Conservation (phyloP, 1,140 invertebrate genomes). For the Steinernema feltiae region DNA sequence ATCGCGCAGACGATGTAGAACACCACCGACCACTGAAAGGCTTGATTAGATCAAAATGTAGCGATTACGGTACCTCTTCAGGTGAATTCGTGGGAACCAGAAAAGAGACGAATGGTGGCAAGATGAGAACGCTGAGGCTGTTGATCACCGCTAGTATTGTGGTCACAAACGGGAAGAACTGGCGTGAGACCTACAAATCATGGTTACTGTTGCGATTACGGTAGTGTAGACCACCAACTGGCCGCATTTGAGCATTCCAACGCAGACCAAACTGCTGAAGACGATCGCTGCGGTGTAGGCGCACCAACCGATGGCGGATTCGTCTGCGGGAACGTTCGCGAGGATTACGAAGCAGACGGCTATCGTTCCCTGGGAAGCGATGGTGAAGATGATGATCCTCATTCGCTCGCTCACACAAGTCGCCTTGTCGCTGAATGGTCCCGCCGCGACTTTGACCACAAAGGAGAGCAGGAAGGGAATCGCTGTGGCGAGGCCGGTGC, state of each 20-base stretch:
- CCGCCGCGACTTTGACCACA: constrained; percentile 26
- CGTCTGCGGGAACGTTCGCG: constrained; percentile 22
- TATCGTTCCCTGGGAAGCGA: constrained; percentile 26
- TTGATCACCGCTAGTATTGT: constrained; percentile 27
- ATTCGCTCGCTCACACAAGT: constrained; percentile 24
- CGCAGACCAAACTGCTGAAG: constrained; percentile 28
- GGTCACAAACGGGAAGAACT: constrained; percentile 34
- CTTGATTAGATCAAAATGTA: not conserved
- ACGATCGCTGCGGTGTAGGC: constrained; percentile 33
- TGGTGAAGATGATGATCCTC: constrained; percentile 29
- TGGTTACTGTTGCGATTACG: not conserved
- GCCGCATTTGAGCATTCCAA: constrained; percentile 32
- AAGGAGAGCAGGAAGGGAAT: constrained; percentile 31
- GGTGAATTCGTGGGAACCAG: constrained; percentile 36
- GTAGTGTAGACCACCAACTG: constrained; percentile 33
- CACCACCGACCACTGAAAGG: constrained; percentile 30
- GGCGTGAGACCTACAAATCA: constrained; percentile 36
- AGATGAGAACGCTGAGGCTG: constrained; percentile 25
- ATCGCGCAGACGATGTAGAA: constrained; percentile 20
- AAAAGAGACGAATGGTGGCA: constrained; percentile 32
- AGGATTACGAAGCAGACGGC: constrained; percentile 33
- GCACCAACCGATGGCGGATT: constrained; percentile 17
- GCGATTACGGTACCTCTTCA: too few species aligned
- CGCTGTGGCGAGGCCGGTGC: constrained; percentile 32
- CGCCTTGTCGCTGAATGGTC: constrained; percentile 30